Base-by-base conservation (phyloP, 2,113 vertebrate species). In the Platichthys flesus region DNA sequence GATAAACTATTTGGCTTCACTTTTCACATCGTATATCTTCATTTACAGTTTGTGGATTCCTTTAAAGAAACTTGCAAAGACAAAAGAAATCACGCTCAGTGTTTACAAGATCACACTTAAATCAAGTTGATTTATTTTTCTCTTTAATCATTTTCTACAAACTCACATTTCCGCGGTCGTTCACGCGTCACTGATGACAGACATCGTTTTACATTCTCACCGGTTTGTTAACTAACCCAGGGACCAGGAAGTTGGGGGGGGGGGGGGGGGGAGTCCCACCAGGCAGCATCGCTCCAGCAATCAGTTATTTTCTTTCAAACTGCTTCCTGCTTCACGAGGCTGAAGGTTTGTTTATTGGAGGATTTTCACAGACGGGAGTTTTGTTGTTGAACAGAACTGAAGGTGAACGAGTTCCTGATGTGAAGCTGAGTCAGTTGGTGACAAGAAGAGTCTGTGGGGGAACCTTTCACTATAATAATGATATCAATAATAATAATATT, bases 151-250 rank as follows among this genome's bases (percentile, higher is more conserved):
- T 51, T 23, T 57, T 12, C 61, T 87, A 76, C 59, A 79, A 85
- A 79, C 69, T 21, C 59, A 78, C 76, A 77, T 71, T 79, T 83
- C 58, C 16, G 56, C 49, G n/a, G 68, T 81, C 75, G 31, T 73
- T 78, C 18, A 16, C 62, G 51, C 37, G 37, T 42, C 40, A 12
- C 40, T 13, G 40, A 42, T 1, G 40, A 13, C 40, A 12, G 40
- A 42, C 18, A 7, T 3, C 18, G 9, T 23, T 64, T 58, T 76
- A 86, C 81, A 84, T 79, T 79, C 56, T 73, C 59, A 51, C 58
- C 16, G 9, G 45, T 54, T 42, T 13, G 40, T 13, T 42, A 10
- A 10, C 40, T 13, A 42, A 42, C 40, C 35, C 51, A 2, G 51
- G 20, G n/a, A 54, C 20, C 54, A 56, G 54, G 21, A 23, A 56